Base-by-base conservation (phyloP, 1,140 invertebrate genomes). In the Rhysida immarginata region DNA sequence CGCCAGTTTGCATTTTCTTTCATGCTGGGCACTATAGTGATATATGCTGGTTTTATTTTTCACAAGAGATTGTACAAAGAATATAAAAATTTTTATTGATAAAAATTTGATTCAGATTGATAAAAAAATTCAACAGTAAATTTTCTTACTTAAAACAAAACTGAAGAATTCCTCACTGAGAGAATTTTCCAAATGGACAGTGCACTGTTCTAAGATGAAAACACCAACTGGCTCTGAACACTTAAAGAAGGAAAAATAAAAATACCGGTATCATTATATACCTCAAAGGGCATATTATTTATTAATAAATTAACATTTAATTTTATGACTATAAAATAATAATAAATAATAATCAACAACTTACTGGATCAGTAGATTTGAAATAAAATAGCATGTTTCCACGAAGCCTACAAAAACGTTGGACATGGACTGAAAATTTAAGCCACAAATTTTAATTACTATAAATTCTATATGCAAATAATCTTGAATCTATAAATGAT, bases 361-460 rank as follows among this genome's bases (percentile, higher is more conserved):
- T 69, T 63, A 70, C 68, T 23, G 83, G 83, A 69, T 95, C 88
- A 59, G 83, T 79, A 25, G 82, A 84, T 71, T 94, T 94, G 68
- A 94, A 84, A 72, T 94, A 96, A 75, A 97, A 96, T 49, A 97
- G 72, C 2, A 96, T 72, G 74, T 96, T 96, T 53, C 92, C 92
- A 64, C 87, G 78, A 20, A 96, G 75, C 56, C 90, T 80, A 74
- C 89, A 95, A 84, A 87, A 94, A 68, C 89, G 74, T 66, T 90
- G 82, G 58, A 81, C 73, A 69, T 79, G 85, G 58, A 85, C 89
- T 93, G 64, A 24, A 67, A 65, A 56, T n/a, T n/a, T n/a, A n/a
- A n/a, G n/a, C n/a, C n/a, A n/a, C n/a, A n/a, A n/a, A n/a, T n/a
- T n/a, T n/a, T n/a, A n/a, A n/a, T n/a, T n/a, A n/a, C n/a, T n/a